Conservation (phyloP, 2,888 invertebrate species). For the Chamaedrilus cognettii region DNA sequence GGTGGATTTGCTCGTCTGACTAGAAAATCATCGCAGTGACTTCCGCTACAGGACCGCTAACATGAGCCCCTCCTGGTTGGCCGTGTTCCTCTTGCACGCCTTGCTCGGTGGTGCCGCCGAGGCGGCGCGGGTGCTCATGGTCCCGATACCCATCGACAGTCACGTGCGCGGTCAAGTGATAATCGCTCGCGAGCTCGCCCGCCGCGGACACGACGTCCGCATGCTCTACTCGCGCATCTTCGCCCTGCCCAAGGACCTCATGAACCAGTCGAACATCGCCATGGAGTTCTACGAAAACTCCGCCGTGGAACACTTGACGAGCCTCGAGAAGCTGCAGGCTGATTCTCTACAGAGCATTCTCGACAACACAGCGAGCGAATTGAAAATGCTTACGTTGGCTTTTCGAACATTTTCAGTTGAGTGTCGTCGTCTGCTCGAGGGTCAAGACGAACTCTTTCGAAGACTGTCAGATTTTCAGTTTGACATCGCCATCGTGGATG, state of each 20-base stretch:
- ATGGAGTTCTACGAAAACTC: neutral
- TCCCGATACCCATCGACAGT: neutral
- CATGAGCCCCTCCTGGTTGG: too few relatives aligned
- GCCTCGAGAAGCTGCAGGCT: neutral
- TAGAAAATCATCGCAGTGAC: too few relatives aligned
- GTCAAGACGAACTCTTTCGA: constrained; percentile 13
- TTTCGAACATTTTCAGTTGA: constrained; percentile 1
- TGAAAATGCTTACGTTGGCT: neutral
- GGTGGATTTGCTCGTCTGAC: too few relatives aligned
- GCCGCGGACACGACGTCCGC: neutral
- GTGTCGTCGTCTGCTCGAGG: constrained; percentile 14
- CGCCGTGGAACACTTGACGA: neutral
- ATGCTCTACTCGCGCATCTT: neutral
- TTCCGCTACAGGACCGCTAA: too few relatives aligned
- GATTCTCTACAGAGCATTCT: neutral
- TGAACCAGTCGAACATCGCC: neutral
- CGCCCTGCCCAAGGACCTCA: neutral
- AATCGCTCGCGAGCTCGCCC: neutral
- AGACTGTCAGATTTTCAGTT: constrained; percentile 12
- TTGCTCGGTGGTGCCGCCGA: too few relatives aligned
- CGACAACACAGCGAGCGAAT: neutral
- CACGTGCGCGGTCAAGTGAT: neutral
- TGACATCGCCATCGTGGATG: constrained; percentile 21
- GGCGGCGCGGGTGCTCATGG: neutral
- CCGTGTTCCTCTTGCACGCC: too few relatives aligned